A percentile compares a stretch with the other conserved stretches of the same genome.
Evolutionary conservation across 2,888 invertebrate species (phyloP).

Genomic region (Lumbricus terrestris): DNA sequence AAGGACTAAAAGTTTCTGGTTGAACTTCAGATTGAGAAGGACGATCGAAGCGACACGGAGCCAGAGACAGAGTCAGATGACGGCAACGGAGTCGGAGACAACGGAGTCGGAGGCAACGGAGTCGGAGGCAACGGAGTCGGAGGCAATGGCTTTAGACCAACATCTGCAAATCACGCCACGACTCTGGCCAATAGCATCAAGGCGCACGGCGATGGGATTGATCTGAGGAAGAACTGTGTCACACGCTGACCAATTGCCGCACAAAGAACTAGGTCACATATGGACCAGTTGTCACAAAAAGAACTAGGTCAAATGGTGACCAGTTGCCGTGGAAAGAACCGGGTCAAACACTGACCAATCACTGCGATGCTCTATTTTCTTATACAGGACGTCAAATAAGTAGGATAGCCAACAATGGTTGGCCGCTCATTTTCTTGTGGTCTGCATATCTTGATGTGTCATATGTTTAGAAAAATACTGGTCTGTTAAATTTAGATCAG

Average conservation of each 20-base stretch:
- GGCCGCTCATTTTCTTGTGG: background rate
- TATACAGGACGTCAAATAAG: background rate
- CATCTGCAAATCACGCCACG: background rate
- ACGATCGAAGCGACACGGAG: slow-evolving; percentile 52
- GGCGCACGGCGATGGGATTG: background rate
- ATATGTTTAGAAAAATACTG: background rate
- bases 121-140: slow-evolving; percentile 19
- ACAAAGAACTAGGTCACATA: background rate
- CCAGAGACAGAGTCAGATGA: too few relatives aligned
- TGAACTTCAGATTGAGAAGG: slow-evolving; percentile 46
- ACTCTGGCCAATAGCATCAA: background rate
- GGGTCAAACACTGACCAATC: background rate
- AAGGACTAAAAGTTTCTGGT: background rate
- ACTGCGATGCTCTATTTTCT: background rate
- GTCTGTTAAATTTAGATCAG: background rate
- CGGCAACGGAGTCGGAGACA: too few relatives aligned
- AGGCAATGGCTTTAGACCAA: background rate
- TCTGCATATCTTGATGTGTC: background rate
- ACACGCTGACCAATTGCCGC: background rate
- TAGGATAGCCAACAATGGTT: background rate
- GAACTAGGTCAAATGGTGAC: background rate
- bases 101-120: slow-evolving; percentile 23
- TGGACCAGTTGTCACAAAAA: background rate
- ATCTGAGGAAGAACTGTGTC: background rate
- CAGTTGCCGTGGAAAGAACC: background rate